These are phyloP conservation scores for Leptoteleia sp. DNA, from an alignment of 1,140 invertebrate species.

Conservation along the genomic window DNA sequence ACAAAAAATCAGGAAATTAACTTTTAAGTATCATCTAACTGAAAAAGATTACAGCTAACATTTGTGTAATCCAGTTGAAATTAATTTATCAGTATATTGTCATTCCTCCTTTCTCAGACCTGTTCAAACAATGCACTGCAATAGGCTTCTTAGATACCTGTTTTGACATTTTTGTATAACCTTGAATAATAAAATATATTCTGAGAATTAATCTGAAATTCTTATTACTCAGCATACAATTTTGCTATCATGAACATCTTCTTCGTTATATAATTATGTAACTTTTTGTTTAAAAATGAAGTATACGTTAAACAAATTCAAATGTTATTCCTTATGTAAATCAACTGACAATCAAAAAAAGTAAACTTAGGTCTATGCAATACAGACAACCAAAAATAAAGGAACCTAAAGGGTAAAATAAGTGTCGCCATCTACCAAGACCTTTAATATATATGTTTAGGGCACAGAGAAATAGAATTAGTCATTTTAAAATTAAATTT, in stretches of 20 bases:
- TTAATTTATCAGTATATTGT: neutral
- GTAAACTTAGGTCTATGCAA: neutral
- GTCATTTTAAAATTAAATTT: no score
- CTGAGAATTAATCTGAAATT: conserved; percentile 3
- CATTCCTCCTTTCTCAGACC: neutral
- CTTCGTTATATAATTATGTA: neutral
- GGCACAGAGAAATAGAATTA: no score
- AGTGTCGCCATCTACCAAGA: conserved; percentile 20
- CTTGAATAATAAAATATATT: conserved; percentile 46
- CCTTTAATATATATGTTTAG: no score
- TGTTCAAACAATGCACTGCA: no score
- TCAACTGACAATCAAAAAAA: conserved; percentile 50
- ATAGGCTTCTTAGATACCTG: conserved; percentile 4
- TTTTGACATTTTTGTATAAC: conserved; percentile 34
- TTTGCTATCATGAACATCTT: neutral
- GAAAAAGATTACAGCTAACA: neutral
- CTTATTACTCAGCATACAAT: neutral
- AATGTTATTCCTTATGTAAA: conserved; percentile 35
- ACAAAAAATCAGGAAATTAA: neutral
- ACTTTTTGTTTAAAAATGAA: conserved; percentile 9
- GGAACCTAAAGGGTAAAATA: neutral
- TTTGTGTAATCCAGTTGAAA: neutral
- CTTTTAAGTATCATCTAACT: neutral
- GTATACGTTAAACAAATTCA: conserved; percentile 35
- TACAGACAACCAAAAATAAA: conserved; percentile 15